Evolutionary conservation across 1,140 invertebrate genomes (phyloP), one percentile per base, ranked within the genome.

Genomic region (Callitettix versicolor): DNA sequence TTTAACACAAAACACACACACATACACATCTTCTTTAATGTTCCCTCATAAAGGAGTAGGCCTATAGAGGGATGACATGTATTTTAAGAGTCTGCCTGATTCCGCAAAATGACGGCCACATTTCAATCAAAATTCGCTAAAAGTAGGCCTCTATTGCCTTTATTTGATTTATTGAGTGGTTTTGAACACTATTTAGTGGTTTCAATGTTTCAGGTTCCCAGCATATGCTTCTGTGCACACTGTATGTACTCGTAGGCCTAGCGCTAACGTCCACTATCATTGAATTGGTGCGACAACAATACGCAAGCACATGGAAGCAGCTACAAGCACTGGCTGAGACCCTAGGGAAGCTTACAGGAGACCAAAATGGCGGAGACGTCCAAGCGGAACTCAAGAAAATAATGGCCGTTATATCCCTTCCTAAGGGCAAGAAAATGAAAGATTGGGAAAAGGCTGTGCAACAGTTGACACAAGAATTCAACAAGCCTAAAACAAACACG

Each of bases 201-300:
- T n/a, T n/a, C n/a, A n/a, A n/a, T n/a, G n/a, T n/a, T n/a, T n/a
- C 26, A 30, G 26, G 26, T 64, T 86, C 86, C 22, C 84, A 85
- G 60, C 93, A 92, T 68, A 90, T 94, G 82, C 71, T 95, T 51
- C 71, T 90, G 1, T 94, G 90, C 68, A 93, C 91, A 0, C 64
- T 95, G 56, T 98, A 96, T 71, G 90, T 97, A 60, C 75, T 97
- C 51, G 83, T 97, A 54, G 95, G 95, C 3, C 74, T 98, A 68
- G 91, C 93, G 1, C 68, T 98, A 41, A 94, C 94, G 1, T 91
- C 91, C 1, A 97, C 94, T 58, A 94, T 95, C 60, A 95, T 95
- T 62, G 92, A 95, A 70, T 71, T 91, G 56, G 86, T 91, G 33
- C 71, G 88, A 48, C 72, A 84, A 50, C 88, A 91, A 66, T 92